Conservation (phyloP, 2,797 vertebrate species). For the Diplodus puntazzo region DNA sequence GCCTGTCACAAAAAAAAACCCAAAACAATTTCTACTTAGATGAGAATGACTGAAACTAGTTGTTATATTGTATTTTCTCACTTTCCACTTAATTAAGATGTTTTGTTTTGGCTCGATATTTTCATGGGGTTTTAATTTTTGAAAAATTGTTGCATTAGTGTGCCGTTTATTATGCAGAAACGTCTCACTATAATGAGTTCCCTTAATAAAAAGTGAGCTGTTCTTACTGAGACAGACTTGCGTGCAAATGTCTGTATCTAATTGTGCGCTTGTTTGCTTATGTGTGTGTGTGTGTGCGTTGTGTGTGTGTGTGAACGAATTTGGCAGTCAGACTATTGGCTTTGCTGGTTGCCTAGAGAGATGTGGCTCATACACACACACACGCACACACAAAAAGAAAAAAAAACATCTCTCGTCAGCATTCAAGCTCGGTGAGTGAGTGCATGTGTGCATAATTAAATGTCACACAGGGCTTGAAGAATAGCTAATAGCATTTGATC, state of each 20-base stretch:
- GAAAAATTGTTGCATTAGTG: neutral
- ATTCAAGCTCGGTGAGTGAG: conserved; percentile 43
- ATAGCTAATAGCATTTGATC: conserved; percentile 63
- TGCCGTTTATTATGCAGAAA: neutral
- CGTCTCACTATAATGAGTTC: neutral
- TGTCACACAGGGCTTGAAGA: conserved; percentile 61
- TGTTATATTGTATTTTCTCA: neutral
- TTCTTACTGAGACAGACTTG: neutral
- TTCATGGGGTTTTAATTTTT: neutral
- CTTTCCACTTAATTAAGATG: neutral
- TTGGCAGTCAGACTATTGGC: conserved; percentile 25
- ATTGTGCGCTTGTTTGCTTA: neutral
- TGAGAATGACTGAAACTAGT: conserved; percentile 14
- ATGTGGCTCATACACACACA: conserved; percentile 3
- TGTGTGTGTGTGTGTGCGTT: neutral
- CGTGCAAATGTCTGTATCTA: neutral
- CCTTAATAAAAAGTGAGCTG: neutral
- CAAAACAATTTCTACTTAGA: neutral
- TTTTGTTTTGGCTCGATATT: neutral
- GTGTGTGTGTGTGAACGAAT: neutral
- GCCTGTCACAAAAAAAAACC: neutral
- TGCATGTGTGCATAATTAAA: conserved; percentile 62
- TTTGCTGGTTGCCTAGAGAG: conserved; percentile 20
- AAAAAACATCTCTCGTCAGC: conserved; percentile 27
- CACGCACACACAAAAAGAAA: neutral